phyloP scores from a whole-genome alignment of 2,113 vertebrate genomes.

The Junco hyemalis region DNA sequence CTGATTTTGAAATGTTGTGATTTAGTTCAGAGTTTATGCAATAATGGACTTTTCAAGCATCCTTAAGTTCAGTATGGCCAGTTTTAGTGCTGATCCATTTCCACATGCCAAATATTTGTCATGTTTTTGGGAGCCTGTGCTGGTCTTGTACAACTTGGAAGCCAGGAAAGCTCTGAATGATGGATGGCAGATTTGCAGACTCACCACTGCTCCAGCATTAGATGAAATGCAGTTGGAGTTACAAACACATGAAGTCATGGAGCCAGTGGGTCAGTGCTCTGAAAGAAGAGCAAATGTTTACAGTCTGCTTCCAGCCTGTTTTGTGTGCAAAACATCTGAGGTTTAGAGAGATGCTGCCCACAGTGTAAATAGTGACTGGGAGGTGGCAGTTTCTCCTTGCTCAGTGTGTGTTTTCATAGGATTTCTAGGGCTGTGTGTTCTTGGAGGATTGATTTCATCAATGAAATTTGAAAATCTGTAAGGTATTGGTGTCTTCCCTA shows the following conservation, averaged over 20 bases:
- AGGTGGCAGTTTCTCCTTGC: neutral
- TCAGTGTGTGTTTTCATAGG: neutral
- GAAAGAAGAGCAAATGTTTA: constrained; percentile 60
- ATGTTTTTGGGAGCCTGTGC: constrained; percentile 23
- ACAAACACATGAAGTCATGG: constrained; percentile 61
- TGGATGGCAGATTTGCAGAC: constrained; percentile 41
- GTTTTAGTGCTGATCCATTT: neutral
- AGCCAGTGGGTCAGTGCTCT: constrained; percentile 56
- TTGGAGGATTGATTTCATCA: neutral
- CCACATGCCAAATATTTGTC: constrained; percentile 29
- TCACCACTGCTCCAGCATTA: neutral
- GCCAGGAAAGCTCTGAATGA: neutral
- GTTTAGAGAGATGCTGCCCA: constrained; percentile 45
- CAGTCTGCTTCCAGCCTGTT: constrained; percentile 47
- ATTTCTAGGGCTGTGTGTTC: neutral
- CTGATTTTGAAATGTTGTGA: neutral
- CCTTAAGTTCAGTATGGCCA: neutral
- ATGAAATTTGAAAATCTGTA: neutral
- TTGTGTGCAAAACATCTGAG: constrained; percentile 38
- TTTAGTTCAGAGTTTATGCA: constrained; percentile 3
- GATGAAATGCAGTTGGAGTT: constrained; percentile 41
- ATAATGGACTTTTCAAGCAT: neutral
- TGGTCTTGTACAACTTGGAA: neutral
- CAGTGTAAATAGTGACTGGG: constrained; percentile 37
- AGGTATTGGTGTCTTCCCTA: neutral